Conservation (phyloP, 2,113 vertebrate genomes). For the Promerops cafer region DNA sequence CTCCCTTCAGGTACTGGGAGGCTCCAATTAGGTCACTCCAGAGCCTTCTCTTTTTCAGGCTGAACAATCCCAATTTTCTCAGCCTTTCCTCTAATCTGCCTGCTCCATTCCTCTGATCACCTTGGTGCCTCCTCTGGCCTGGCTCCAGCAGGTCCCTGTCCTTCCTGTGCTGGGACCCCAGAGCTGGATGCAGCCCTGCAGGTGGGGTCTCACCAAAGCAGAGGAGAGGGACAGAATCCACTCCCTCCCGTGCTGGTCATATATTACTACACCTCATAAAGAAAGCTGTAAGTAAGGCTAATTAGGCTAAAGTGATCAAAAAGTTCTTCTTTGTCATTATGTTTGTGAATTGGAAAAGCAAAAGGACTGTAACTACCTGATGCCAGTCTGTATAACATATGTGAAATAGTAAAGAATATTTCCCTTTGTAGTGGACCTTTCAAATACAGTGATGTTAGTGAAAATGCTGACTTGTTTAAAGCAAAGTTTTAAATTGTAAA, state of each 20-base stretch:
- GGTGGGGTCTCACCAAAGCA: neutral
- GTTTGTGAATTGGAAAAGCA: neutral
- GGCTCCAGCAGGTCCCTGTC: neutral
- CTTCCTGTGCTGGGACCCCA: neutral
- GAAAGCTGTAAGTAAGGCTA: constrained; percentile 28
- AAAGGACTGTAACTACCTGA: neutral
- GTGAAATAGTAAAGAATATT: constrained; percentile 37
- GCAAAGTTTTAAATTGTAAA: neutral
- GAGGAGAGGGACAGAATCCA: neutral
- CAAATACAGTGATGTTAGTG: neutral
- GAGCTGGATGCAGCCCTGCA: neutral
- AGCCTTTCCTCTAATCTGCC: neutral
- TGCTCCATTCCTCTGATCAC: neutral
- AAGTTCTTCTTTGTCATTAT: neutral
- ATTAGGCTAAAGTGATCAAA: constrained; percentile 39
- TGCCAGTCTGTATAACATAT: neutral
- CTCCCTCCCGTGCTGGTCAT: neutral
- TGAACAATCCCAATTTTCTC: neutral
- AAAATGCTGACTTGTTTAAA: neutral
- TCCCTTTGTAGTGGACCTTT: neutral
- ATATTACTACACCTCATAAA: neutral
- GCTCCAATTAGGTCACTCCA: rapidly evolving
- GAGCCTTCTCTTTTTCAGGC: neutral
- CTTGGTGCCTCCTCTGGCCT: neutral
- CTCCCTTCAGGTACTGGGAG: neutral